These are phyloP conservation scores for Oreochromis spilurus DNA, from an alignment of 2,113 vertebrate species.

Conservation along the genomic window DNA sequence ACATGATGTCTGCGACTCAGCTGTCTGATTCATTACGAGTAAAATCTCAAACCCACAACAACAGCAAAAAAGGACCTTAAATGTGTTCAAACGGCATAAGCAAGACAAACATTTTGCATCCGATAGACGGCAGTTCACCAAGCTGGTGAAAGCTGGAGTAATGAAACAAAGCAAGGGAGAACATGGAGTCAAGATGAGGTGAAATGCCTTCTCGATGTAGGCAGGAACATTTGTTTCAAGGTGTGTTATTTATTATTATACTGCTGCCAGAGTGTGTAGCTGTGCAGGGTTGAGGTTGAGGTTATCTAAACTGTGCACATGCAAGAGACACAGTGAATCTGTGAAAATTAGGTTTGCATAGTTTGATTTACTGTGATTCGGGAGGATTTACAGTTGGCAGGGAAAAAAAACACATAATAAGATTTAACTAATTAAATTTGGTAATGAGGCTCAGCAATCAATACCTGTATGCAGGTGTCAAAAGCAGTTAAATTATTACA, in stretches of 20 bases:
- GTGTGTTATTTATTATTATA: neutral
- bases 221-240: neutral
- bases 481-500: neutral
- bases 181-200: neutral
- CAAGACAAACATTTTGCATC: neutral
- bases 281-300: slow-evolving; percentile 4
- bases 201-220: neutral
- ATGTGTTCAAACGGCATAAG: neutral
- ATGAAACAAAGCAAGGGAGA: neutral
- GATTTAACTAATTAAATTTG: neutral
- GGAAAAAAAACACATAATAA: neutral
- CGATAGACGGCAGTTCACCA: neutral
- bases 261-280: neutral
- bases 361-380: neutral
- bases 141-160: neutral
- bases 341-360: neutral
- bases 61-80: neutral
- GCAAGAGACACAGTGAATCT: neutral
- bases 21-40: neutral
- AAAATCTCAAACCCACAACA: neutral
- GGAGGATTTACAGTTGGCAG: neutral
- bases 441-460: neutral
- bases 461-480: neutral
- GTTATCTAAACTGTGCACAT: neutral
- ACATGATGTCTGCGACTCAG: neutral